Evolutionary conservation across 2,888 invertebrate genomes (phyloP).

Genomic region (Agonopterix heracliana): DNA sequence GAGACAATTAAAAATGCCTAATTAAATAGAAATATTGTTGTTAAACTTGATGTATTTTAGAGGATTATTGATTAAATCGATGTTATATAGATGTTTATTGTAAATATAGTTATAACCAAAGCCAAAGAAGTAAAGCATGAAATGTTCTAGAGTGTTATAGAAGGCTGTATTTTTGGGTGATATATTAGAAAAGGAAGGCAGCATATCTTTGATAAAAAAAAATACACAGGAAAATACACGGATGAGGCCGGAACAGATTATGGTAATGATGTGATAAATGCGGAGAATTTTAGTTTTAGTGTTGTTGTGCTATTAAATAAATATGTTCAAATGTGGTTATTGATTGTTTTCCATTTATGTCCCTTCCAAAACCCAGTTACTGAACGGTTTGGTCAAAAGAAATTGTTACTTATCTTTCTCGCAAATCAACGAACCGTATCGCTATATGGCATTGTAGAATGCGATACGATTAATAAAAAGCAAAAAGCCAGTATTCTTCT

Average conservation of each 20-base stretch:
- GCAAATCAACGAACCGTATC: not conserved
- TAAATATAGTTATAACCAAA: conserved; percentile 58
- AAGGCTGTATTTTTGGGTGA: conserved; percentile 76
- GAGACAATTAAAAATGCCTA: conserved; percentile 61
- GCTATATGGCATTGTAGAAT: too few relatives aligned
- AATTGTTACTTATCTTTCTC: not conserved
- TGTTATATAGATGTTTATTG: conserved; percentile 76
- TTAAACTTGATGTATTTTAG: conserved; percentile 75
- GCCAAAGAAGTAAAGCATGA: conserved; percentile 43
- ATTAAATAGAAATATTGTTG: conserved; percentile 64
- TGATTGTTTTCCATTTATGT: conserved; percentile 26
- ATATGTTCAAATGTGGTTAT: conserved; percentile 67
- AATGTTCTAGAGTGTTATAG: conserved; percentile 65
- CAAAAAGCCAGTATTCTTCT: too few relatives aligned
- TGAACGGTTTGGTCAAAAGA: not conserved
- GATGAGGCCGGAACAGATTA: conserved; percentile 32
- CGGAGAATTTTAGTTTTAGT: conserved; percentile 62
- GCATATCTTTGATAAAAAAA: conserved; percentile 66
- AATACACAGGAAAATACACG: conserved; percentile 28
- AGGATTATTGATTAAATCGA: conserved; percentile 73
- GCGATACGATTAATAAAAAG: too few relatives aligned
- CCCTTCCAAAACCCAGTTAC: not conserved
- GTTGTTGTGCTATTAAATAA: conserved; percentile 76
- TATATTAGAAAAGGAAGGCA: conserved; percentile 62
- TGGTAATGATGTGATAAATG: conserved; percentile 67